Percentiles rank a stretch among this genome's conserved stretches.
Conservation (phyloP, 2,797 vertebrate genomes). For the Toxotes lorentzi region DNA sequence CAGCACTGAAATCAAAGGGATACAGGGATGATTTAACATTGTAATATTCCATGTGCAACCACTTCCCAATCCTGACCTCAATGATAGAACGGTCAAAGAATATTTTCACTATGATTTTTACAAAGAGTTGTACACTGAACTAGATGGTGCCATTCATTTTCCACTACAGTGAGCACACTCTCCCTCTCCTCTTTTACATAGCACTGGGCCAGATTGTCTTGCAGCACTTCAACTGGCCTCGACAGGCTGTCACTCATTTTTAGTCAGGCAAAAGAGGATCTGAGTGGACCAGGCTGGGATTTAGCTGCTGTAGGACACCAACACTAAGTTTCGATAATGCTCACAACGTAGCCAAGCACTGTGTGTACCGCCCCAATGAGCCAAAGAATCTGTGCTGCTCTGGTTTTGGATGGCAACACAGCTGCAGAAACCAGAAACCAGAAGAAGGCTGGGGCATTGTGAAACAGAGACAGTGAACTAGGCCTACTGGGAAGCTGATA, state of each 20-base stretch:
- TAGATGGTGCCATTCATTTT: slow-evolving; percentile 49
- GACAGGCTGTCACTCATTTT: slow-evolving; percentile 30
- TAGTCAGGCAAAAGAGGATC: slow-evolving; percentile 14
- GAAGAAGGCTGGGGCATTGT: slow-evolving; percentile 42
- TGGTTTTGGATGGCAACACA: slow-evolving; percentile 48
- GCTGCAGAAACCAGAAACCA: slow-evolving; percentile 70
- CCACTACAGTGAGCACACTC: slow-evolving; percentile 28
- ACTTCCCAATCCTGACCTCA: slow-evolving; percentile 9
- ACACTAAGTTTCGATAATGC: slow-evolving; percentile 27
- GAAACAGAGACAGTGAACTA: slow-evolving; percentile 57
- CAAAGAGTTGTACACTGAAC: slow-evolving; percentile 7
- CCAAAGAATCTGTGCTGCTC: slow-evolving; percentile 62
- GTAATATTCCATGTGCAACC: slow-evolving; percentile 23
- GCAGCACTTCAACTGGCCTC: slow-evolving; percentile 23
- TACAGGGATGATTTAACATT: slow-evolving; percentile 21
- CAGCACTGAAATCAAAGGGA: background rate
- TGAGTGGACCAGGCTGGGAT: slow-evolving; percentile 1
- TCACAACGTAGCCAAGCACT: slow-evolving; percentile 1
- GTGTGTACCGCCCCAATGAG: slow-evolving; percentile 6
- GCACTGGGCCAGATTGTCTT: slow-evolving; percentile 30
- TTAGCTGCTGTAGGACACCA: slow-evolving; percentile 15
- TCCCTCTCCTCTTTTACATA: slow-evolving; percentile 28
- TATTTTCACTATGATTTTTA: slow-evolving; percentile 32
- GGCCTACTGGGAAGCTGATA: slow-evolving; percentile 56
- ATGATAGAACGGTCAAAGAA: slow-evolving; percentile 16